These are phyloP conservation scores for Nemurella pictetii DNA, from an alignment of 2,888 invertebrate species.

Conservation along the genomic window DNA sequence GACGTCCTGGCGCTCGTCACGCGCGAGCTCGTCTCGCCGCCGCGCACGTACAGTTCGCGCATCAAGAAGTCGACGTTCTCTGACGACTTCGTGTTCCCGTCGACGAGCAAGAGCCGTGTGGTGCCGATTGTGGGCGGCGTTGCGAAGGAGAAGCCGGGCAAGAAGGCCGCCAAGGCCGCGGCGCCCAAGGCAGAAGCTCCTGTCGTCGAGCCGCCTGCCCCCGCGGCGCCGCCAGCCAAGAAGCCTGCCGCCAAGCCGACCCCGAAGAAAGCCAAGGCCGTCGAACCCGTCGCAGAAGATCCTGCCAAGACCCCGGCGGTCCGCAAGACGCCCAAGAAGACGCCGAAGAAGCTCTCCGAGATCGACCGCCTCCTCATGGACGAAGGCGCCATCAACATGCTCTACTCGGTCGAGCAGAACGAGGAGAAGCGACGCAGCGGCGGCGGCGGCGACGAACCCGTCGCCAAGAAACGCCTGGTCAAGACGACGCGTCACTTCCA, in stretches of 20 bases:
- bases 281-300: background rate
- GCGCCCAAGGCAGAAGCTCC: background rate
- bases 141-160: background rate
- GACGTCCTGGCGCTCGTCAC: background rate
- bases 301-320: slow-evolving; percentile 16
- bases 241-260: background rate
- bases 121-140: background rate
- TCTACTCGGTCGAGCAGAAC: slow-evolving; percentile 71
- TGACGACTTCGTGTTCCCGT: slow-evolving; percentile 14
- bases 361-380: slow-evolving; percentile 78
- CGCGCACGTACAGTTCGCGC: slow-evolving; percentile 11
- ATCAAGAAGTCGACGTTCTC: slow-evolving; percentile 16
- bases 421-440: slow-evolving; percentile 45
- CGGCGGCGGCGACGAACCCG: background rate
- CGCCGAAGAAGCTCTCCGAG: slow-evolving; percentile 65
- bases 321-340: slow-evolving; percentile 33
- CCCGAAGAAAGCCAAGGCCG: background rate
- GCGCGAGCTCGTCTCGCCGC: background rate
- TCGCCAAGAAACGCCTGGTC: slow-evolving; percentile 37
- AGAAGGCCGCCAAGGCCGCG: background rate
- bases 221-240: background rate
- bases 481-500: slow-evolving; percentile 43
- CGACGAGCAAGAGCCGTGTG: slow-evolving; percentile 21
- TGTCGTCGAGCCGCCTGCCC: background rate
- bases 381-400: slow-evolving; percentile 84